Conservation (phyloP, 2,888 invertebrate species). For the Heliconius ismenius region DNA sequence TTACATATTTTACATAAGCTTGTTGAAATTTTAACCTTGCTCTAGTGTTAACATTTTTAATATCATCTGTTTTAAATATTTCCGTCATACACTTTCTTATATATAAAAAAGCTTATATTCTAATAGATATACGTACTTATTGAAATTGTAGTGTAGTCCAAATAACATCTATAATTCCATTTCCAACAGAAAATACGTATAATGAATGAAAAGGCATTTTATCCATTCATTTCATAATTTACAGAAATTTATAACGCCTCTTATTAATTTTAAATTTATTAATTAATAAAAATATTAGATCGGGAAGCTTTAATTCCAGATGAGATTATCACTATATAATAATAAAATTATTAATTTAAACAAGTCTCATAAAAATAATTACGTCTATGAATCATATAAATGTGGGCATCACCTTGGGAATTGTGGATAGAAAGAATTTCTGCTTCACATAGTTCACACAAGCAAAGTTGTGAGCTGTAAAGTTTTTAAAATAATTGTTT, state of each 20-base stretch:
- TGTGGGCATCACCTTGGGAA: too few species aligned
- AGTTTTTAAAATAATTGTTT: too few species aligned
- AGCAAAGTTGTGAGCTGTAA: too few species aligned
- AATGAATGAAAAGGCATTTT: background rate
- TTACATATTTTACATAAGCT: slow-evolving; percentile 15
- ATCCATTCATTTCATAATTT: background rate
- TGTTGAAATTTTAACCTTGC: background rate
- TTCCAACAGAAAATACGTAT: background rate
- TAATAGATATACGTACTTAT: background rate
- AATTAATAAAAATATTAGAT: background rate
- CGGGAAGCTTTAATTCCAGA: background rate
- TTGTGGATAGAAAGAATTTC: too few species aligned
- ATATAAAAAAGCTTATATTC: background rate
- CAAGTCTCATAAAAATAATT: background rate
- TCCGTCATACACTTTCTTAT: background rate
- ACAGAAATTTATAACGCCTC: background rate
- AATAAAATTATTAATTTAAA: background rate
- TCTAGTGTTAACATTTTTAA: background rate
- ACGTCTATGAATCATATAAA: too few species aligned
- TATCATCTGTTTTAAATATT: background rate
- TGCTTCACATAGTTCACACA: too few species aligned
- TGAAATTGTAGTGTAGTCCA: background rate
- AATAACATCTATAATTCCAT: background rate
- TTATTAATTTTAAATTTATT: background rate
- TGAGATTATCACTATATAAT: background rate